Evolutionary conservation across 2,888 invertebrate species (phyloP).

Genomic region (Notodonta ziczac): DNA sequence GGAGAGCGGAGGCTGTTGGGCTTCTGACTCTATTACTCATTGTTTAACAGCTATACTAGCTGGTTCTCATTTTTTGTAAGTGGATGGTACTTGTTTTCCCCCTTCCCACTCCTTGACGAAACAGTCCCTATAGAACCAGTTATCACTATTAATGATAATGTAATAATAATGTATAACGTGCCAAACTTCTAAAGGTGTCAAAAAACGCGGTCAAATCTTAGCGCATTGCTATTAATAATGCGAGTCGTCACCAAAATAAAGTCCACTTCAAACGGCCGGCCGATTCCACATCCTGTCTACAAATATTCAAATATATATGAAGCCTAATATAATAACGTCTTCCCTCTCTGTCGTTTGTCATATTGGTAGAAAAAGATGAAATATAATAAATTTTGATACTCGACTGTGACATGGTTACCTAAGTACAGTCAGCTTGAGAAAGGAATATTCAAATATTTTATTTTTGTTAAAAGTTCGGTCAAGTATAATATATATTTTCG

Average conservation of each 20-base stretch:
- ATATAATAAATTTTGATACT: constrained; percentile 19
- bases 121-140: no score
- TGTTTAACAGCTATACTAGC: no score
- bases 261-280: constrained; percentile 29
- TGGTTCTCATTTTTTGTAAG: no score
- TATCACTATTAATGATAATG: no score
- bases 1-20: no score
- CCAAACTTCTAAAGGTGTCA: neutral
- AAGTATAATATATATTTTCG: no score
- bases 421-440: constrained; percentile 21
- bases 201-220: constrained; percentile 14
- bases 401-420: constrained; percentile 6
- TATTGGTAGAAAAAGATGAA: constrained; percentile 29
- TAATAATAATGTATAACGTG: neutral
- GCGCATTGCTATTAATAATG: constrained; percentile 2
- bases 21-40: no score
- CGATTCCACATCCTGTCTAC: constrained; percentile 32
- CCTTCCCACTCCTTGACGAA: no score
- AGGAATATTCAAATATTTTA: neutral
- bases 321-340: constrained; percentile 9
- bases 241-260: constrained; percentile 27
- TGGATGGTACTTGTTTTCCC: no score
- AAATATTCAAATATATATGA: constrained; percentile 24
- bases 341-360: constrained; percentile 24
- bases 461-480: neutral